Conservation (phyloP, 2,888 invertebrate species). For the Noctua janthe region DNA sequence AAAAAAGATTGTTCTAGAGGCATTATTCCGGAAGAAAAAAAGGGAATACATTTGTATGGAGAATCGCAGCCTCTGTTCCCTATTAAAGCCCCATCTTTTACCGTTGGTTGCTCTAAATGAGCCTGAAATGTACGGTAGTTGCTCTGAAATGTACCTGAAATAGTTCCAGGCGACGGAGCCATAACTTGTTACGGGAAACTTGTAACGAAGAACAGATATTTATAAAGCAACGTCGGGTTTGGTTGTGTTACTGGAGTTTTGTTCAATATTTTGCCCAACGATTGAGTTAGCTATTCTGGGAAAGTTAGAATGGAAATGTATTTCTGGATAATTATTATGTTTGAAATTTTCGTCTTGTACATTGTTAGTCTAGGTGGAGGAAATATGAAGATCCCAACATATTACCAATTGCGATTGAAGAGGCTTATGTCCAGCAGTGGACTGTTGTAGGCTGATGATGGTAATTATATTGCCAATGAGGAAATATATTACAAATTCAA, state of each 20-base stretch:
- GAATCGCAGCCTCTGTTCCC: no score
- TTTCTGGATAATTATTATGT: neutral
- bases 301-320: neutral
- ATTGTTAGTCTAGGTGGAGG: neutral
- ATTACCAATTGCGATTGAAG: neutral
- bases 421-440: no score
- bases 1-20: no score
- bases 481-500: neutral
- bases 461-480: neutral
- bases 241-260: constrained; percentile 1
- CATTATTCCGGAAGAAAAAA: no score
- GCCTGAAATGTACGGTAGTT: constrained; percentile 37
- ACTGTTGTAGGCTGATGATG: no score
- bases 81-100: constrained; percentile 11
- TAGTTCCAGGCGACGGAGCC: constrained; percentile 50
- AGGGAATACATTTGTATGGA: no score
- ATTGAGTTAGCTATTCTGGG: neutral
- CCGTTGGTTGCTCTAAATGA: constrained; percentile 18
- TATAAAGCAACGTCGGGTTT: constrained; percentile 29
- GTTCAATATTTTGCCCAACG: neutral
- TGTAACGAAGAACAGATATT: constrained; percentile 58
- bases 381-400: neutral
- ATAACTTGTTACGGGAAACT: constrained; percentile 49
- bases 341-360: neutral
- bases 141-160: constrained; percentile 52